A percentile compares a stretch with the other conserved stretches of the same genome.
These are phyloP conservation scores for Argynnis bischoffii DNA, from an alignment of 2,888 invertebrate species.

Conservation along the genomic window DNA sequence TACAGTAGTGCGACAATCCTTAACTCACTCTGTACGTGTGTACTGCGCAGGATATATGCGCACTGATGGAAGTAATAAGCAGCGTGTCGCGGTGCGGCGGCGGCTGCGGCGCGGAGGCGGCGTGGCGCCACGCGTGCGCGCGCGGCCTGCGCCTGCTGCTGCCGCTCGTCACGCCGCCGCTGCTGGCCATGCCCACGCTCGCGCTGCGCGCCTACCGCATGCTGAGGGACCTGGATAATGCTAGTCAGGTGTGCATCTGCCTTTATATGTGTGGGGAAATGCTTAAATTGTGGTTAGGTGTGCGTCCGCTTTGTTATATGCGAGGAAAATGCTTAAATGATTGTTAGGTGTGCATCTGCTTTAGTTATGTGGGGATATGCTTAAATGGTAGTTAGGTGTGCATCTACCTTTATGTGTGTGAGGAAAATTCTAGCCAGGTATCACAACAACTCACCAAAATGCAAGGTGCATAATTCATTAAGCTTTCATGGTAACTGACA, in stretches of 20 bases:
- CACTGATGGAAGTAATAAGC: slow-evolving; percentile 89
- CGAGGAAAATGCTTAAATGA: too few relatives aligned
- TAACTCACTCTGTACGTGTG: neutral
- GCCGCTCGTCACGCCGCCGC: slow-evolving; percentile 53
- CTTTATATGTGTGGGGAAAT: neutral
- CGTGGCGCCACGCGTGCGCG: slow-evolving; percentile 58
- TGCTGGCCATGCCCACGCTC: slow-evolving; percentile 65
- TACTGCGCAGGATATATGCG: slow-evolving; percentile 85
- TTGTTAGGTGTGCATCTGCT: too few relatives aligned
- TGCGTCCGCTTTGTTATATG: neutral
- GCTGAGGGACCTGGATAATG: slow-evolving; percentile 65
- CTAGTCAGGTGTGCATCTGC: slow-evolving; percentile 58
- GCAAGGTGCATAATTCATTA: too few relatives aligned
- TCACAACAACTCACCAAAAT: neutral
- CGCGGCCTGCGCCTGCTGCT: slow-evolving; percentile 66
- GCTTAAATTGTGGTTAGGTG: slow-evolving; percentile 59
- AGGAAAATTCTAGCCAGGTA: neutral
- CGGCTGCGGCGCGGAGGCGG: slow-evolving; percentile 46
- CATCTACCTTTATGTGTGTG: too few relatives aligned
- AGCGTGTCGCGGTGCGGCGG: slow-evolving; percentile 60
- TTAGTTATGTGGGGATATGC: too few relatives aligned
- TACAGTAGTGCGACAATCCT: too few relatives aligned
- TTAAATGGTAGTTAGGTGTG: too few relatives aligned
- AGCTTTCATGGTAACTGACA: neutral
- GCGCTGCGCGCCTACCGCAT: slow-evolving; percentile 70